phyloP scores from a whole-genome alignment of 2,888 invertebrate genomes.

The Seira ritae region DNA sequence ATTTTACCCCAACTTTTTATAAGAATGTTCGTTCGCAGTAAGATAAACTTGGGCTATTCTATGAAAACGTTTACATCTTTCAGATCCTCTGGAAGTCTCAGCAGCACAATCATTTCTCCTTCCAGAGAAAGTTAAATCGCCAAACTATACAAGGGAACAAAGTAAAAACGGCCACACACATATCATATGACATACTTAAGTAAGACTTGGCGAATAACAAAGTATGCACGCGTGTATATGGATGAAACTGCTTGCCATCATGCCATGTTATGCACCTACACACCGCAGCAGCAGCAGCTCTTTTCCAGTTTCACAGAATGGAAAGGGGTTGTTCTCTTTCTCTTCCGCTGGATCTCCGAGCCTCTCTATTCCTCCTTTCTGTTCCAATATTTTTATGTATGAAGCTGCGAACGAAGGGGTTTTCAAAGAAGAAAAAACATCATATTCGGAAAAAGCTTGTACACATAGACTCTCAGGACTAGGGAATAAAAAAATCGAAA shows the following conservation, averaged over 20 bases:
- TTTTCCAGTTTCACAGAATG: slow-evolving; percentile 1
- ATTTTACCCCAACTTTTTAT: too few species aligned
- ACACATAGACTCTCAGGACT: background rate
- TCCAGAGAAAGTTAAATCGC: slow-evolving; percentile 7
- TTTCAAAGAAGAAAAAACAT: background rate
- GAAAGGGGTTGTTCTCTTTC: background rate
- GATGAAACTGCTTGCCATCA: background rate
- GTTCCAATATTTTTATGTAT: background rate
- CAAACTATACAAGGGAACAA: slow-evolving; percentile 6
- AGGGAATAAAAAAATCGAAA: slow-evolving; percentile 12
- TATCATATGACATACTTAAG: too few species aligned
- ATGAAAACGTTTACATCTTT: background rate
- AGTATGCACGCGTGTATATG: background rate
- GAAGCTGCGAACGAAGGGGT: background rate
- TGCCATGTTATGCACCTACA: background rate
- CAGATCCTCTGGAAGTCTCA: slow-evolving; percentile 5
- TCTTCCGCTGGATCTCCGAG: too few species aligned
- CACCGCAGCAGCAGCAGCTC: background rate
- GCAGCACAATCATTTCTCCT: slow-evolving; percentile 6
- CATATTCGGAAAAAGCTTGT: background rate
- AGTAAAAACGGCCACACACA: slow-evolving; percentile 5
- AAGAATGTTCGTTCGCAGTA: too few species aligned
- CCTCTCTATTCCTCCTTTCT: too few species aligned
- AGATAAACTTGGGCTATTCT: slow-evolving; percentile 6
- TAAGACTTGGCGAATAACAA: too few species aligned